Evolutionary conservation across 2,113 vertebrate genomes (phyloP).

Genomic region (Syngnathoides biaculeatus): DNA sequence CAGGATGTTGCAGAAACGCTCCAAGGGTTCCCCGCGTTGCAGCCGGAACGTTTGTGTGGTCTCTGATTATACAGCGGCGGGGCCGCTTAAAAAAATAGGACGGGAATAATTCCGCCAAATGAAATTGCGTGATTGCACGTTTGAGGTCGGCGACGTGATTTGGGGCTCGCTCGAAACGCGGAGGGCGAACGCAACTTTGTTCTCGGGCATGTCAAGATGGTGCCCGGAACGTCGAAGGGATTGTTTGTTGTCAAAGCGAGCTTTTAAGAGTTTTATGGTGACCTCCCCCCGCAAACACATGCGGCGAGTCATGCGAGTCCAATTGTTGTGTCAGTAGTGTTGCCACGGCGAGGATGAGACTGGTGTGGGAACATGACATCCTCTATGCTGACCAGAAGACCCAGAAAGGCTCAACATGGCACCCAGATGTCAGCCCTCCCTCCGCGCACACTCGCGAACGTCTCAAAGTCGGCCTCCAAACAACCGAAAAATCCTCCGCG

Average conservation of each 20-base stretch:
- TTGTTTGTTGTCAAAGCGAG: slow-evolving; percentile 5
- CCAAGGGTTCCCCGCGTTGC: slow-evolving; percentile 18
- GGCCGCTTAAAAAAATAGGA: slow-evolving; percentile 40
- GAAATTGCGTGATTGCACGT: slow-evolving; percentile 25
- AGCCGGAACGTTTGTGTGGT: slow-evolving; percentile 51
- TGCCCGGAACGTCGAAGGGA: slow-evolving; percentile 3
- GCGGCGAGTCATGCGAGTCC: slow-evolving; percentile 27
- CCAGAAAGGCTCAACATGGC: slow-evolving; percentile 61
- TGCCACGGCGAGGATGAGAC: slow-evolving; percentile 47
- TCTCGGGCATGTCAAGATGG: slow-evolving; percentile 13
- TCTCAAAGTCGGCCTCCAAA: slow-evolving; percentile 21
- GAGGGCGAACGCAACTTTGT: slow-evolving; percentile 7
- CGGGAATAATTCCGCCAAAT: slow-evolving; percentile 22
- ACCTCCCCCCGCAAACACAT: not conserved
- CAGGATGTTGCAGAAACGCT: too few species aligned
- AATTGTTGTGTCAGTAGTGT: slow-evolving; percentile 37
- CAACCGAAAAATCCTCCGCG: not conserved
- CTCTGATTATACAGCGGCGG: slow-evolving; percentile 51
- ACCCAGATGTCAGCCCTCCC: slow-evolving; percentile 67
- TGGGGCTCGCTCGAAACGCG: slow-evolving; percentile 13
- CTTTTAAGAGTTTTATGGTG: slow-evolving; percentile 1
- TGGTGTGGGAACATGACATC: slow-evolving; percentile 63
- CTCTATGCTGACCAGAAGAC: slow-evolving; percentile 60
- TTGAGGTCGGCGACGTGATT: slow-evolving; percentile 29
- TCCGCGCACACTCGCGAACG: slow-evolving; percentile 17